Conservation (phyloP, 1,140 invertebrate species). For the Aphelinus atriplicis region DNA sequence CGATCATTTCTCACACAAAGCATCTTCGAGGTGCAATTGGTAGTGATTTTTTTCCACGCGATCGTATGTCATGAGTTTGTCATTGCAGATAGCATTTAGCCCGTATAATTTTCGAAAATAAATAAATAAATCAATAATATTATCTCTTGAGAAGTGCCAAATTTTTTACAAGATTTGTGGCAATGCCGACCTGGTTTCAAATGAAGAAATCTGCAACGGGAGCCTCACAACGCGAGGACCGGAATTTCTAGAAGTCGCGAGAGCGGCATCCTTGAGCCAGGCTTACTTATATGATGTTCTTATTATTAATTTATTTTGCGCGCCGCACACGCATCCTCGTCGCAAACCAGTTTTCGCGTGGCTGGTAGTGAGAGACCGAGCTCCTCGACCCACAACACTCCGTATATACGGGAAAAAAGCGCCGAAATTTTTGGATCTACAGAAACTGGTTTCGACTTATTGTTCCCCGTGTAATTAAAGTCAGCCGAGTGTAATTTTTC, state of each 20-base stretch:
- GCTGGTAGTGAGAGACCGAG: slow-evolving; percentile 20
- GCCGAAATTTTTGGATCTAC: slow-evolving; percentile 25
- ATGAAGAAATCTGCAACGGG: no score
- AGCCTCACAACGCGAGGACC: not conserved
- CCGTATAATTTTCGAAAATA: no score
- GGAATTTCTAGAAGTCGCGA: slow-evolving; percentile 16
- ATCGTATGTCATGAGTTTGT: no score
- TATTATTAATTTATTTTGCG: slow-evolving; percentile 39
- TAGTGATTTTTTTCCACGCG: no score
- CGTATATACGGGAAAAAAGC: not conserved
- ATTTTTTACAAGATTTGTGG: no score
- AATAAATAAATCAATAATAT: no score
- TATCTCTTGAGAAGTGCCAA: no score
- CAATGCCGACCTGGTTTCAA: no score
- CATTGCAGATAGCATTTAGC: no score
- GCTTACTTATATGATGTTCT: slow-evolving; percentile 22
- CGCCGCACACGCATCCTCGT: not conserved
- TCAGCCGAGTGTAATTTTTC: slow-evolving; percentile 17
- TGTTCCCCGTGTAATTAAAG: slow-evolving; percentile 19
- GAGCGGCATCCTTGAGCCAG: not conserved
- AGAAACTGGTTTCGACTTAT: slow-evolving; percentile 14
- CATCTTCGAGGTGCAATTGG: no score
- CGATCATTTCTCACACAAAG: no score
- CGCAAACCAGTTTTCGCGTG: slow-evolving; percentile 27
- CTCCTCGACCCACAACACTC: not conserved